Base-by-base conservation (phyloP, 35 echinoderm and acorn worm genomes). In the Diadema setosum region DNA sequence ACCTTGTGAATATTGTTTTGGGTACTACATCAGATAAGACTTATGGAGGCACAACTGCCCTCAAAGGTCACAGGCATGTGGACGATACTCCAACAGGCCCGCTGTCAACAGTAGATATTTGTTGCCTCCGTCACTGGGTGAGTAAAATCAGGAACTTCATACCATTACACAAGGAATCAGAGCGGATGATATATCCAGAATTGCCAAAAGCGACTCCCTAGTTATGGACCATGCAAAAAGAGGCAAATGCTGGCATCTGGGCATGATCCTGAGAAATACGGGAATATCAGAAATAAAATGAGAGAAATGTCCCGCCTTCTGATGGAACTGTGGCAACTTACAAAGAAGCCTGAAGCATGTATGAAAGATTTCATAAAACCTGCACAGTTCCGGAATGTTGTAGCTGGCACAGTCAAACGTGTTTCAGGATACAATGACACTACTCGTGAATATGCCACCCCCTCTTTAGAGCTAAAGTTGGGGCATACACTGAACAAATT, bases 361-460 rank as follows among this genome's bases (percentile, higher is more conserved):
- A 74, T 91, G 61, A 34, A 85, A n/a, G 82, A 85, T 18, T 91
- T 91, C 82, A 86, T 91, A 5, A 18, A 91, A 17, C 60, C 81
- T 34, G 45, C 11, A 42, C 44, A 91, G 35, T 91, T 91, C 64
- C 64, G 45, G 18, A n/a, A 20, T 86, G 82, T 91, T 30, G 81
- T 91, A 33, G 82, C 58, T 56, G 89, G 35, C n/a, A n/a, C n/a
- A 15, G 89, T 85, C 26, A 41, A 86, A 39, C 70, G 32, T 26
- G 82, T 91, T 39, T 14, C 41, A 32, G 61, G 82, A 2, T 91
- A 64, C 31, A 48, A 91, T 91, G 89, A 91, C 39, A 78, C 41
- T 23, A 85, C 6, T 0, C 76, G 70, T 12, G 11, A 49, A 3
- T 91, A 91, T 31, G 57, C n/a, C 5, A 59, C 33, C 5, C 82